Conservation (phyloP, 2,113 vertebrate genomes). For the Oceanodroma tethys region DNA sequence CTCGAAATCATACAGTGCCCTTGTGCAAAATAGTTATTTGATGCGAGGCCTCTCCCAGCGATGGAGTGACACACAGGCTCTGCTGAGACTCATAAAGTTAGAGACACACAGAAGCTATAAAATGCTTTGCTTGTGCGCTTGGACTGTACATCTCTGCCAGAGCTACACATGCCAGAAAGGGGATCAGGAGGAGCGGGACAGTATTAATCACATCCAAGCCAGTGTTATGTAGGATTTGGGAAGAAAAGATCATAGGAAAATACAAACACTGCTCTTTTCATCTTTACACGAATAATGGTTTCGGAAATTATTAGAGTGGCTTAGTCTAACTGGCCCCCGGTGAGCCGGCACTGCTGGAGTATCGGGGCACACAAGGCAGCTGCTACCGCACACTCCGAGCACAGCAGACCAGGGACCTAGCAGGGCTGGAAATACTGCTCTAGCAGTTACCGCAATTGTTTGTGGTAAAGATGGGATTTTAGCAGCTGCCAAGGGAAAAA, state of each 20-base stretch:
- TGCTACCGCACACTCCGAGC: background rate
- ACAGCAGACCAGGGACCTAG: background rate
- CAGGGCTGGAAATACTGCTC: background rate
- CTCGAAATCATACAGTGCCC: background rate
- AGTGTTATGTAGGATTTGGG: background rate
- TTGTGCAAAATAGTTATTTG: slow-evolving; percentile 3
- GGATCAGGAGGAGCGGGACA: background rate
- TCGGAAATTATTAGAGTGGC: background rate
- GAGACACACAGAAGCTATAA: background rate
- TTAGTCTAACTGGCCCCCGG: background rate
- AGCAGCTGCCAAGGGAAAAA: slow-evolving; percentile 27
- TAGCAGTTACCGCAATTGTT: background rate
- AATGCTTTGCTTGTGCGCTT: background rate
- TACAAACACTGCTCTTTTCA: background rate
- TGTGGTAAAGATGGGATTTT: slow-evolving; percentile 21
- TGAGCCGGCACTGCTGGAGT: background rate
- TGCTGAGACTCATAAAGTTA: background rate
- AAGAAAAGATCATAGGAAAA: slow-evolving; percentile 12
- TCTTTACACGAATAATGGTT: background rate
- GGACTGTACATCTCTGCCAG: background rate
- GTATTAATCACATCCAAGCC: background rate
- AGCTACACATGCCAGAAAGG: background rate
- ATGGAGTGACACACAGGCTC: background rate
- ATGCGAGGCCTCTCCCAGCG: background rate
- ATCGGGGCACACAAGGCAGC: background rate